Conservation (phyloP, 2,113 vertebrate species). For the Dipodomys stephensi region DNA sequence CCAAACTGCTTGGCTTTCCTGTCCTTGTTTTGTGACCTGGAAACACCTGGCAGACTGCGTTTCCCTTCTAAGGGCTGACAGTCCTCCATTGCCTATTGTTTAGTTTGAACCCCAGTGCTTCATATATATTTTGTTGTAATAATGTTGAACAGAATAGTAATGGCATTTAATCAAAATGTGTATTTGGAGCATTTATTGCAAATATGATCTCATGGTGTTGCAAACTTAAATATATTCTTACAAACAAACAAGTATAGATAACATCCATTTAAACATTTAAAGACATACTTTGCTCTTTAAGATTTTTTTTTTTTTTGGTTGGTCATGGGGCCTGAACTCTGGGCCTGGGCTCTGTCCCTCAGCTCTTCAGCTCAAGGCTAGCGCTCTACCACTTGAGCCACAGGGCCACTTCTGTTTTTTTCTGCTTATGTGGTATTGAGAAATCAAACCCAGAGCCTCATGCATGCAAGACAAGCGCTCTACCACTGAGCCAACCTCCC, state of each 20-base stretch:
- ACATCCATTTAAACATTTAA: conserved; percentile 28
- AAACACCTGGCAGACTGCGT: neutral
- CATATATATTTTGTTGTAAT: neutral
- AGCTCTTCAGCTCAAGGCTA: too few species aligned
- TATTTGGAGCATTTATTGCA: conserved; percentile 26
- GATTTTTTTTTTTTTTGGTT: neutral
- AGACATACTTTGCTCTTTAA: neutral
- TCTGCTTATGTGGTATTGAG: too few species aligned
- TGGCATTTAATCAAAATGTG: neutral
- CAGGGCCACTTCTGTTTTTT: too few species aligned
- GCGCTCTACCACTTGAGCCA: too few species aligned
- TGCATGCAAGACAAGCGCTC: too few species aligned
- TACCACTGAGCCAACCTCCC: too few species aligned
- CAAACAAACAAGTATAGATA: conserved; percentile 1
- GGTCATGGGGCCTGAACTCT: too few species aligned
- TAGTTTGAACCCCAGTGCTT: neutral
- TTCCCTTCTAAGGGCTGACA: neutral
- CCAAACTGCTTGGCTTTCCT: neutral
- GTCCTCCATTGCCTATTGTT: neutral
- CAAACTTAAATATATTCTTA: neutral
- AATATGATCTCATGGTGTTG: neutral
- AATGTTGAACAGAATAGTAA: conserved; percentile 41
- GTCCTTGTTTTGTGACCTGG: neutral
- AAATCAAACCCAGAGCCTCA: too few species aligned
- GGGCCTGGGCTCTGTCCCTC: too few species aligned